Evolutionary conservation across 1,140 invertebrate genomes (phyloP), one percentile per base, ranked within the genome.

Genomic region (Oppia nitens): DNA sequence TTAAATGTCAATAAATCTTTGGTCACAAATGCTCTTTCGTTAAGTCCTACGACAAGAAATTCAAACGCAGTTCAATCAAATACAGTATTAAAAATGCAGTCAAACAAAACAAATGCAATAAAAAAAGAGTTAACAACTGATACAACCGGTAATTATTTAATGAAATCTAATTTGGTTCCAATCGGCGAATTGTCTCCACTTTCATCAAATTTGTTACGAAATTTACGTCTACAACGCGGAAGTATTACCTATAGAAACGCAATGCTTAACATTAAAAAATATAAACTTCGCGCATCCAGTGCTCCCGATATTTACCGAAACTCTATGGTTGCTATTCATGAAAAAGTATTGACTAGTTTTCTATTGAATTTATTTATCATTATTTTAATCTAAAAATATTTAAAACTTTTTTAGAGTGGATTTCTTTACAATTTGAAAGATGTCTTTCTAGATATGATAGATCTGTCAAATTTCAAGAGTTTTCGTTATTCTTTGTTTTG

Each of bases 261-360:
- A 1, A 83, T 85, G 71, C 71, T 87, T 27, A 85, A 85, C 69
- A 80, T 84, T 54, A 79, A 56, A 25, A 78, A 82, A 56, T 91
- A 91, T 70, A 77, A 83, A 51, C 72, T 90, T 57, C 77, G 85
- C 50, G 86, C 87, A 9, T 89, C 85, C 0, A 89, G 86, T 21
- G 90, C 86, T 71, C 87, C 87, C 0, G 82, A 91, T 71, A 90
- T 92, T 66, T 89, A 87, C 68, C 78, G 83, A 63, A 89, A 89
- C 68, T 89, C 86, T 0, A 89, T 89, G 81, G 84, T 83, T 11
- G 87, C 85, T 0, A 78, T 89, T 23, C 79, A 84, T 66, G 79
- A 81, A 67, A 64, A 66, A 57, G 62, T 64, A 24, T 32, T 54
- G 60, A 52, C 27, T 26, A 56, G 56, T 6, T 40, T 40, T 17